phyloP scores from a whole-genome alignment of 2,888 invertebrate species.

The Bimastos eiseni region DNA sequence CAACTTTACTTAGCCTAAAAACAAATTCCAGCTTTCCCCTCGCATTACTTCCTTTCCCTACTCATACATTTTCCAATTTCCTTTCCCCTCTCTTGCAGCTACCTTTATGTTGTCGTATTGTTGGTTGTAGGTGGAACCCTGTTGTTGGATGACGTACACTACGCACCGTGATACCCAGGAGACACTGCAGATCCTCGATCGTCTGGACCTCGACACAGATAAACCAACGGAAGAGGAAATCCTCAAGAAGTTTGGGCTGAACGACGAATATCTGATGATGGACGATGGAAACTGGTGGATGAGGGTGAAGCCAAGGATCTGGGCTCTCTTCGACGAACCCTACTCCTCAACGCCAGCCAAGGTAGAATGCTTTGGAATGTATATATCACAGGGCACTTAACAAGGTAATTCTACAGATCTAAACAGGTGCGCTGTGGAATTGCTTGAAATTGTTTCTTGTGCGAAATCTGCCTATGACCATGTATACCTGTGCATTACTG shows the following conservation, averaged over 20 bases:
- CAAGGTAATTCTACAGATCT: too few relatives aligned
- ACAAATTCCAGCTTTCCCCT: not conserved
- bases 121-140: constrained; percentile 60
- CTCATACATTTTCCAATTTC: not conserved
- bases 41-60: not conserved
- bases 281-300: constrained; percentile 75
- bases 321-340: constrained; percentile 98
- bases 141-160: constrained; percentile 18
- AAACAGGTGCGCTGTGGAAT: too few relatives aligned
- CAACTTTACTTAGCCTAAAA: too few relatives aligned
- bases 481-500: too few relatives aligned
- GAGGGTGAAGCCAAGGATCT: constrained; percentile 91
- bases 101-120: not conserved
- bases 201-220: constrained; percentile 91
- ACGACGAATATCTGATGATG: constrained; percentile 36
- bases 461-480: too few relatives aligned
- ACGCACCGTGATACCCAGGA: constrained; percentile 92
- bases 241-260: constrained; percentile 73
- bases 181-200: constrained; percentile 93
- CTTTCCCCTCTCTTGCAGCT: not conserved
- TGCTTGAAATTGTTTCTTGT: too few relatives aligned
- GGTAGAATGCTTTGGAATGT: too few relatives aligned
- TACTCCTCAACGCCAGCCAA: constrained; percentile 96
- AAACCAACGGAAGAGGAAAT: constrained; percentile 96
- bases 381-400: too few relatives aligned